phyloP scores from a whole-genome alignment of 2,888 invertebrate genomes.

The Euclidia mi region DNA sequence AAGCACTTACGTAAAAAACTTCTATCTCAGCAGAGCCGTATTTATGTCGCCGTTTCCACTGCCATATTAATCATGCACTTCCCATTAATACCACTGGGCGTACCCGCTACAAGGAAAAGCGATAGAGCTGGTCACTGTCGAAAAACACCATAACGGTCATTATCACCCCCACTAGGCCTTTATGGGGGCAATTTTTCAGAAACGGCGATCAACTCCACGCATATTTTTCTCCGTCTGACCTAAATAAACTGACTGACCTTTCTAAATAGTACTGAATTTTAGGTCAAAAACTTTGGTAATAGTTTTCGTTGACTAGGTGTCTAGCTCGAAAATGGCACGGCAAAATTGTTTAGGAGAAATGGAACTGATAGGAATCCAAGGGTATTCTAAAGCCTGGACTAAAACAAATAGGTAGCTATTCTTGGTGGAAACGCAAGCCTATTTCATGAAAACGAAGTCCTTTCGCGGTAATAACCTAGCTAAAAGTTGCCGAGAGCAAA shows the following conservation, averaged over 20 bases:
- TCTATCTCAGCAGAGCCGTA: too few relatives aligned
- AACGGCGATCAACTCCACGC: constrained; percentile 28
- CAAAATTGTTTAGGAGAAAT: too few relatives aligned
- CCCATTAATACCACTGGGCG: constrained; percentile 18
- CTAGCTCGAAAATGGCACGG: too few relatives aligned
- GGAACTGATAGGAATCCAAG: too few relatives aligned
- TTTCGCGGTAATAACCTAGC: too few relatives aligned
- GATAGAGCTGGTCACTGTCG: constrained; percentile 29
- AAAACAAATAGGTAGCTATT: too few relatives aligned
- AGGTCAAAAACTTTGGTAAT: not conserved
- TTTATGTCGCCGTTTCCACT: not conserved
- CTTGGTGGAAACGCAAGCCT: too few relatives aligned
- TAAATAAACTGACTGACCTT: constrained; percentile 1
- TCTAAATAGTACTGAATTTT: constrained; percentile 5
- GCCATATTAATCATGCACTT: constrained; percentile 15
- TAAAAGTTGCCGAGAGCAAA: too few relatives aligned
- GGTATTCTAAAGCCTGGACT: too few relatives aligned
- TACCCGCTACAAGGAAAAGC: constrained; percentile 23
- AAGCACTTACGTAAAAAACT: too few relatives aligned
- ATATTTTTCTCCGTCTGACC: constrained; percentile 29
- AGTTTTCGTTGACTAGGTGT: too few relatives aligned
- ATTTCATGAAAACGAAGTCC: too few relatives aligned
- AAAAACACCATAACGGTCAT: constrained; percentile 46
- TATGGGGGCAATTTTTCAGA: constrained; percentile 46
- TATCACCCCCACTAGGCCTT: constrained; percentile 39